These are phyloP conservation scores for Trimorus sp. DNA, from an alignment of 2,888 invertebrate species.

Conservation along the genomic window DNA sequence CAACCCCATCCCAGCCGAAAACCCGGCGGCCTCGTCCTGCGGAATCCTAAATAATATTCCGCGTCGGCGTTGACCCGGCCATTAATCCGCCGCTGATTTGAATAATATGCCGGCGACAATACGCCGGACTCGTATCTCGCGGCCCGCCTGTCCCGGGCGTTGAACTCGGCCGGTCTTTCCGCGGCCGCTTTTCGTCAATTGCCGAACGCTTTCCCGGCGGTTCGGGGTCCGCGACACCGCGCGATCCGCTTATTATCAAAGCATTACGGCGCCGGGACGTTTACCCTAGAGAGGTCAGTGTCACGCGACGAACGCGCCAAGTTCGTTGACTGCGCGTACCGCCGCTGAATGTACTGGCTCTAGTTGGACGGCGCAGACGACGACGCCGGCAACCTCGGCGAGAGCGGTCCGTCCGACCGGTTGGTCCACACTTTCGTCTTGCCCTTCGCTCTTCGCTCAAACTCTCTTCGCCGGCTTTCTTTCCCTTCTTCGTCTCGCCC, in stretches of 20 bases:
- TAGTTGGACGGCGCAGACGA: slow-evolving; percentile 67
- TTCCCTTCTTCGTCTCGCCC: slow-evolving; percentile 38
- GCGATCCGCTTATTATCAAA: slow-evolving; percentile 37
- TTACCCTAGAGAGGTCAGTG: slow-evolving; percentile 77
- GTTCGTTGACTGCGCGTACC: slow-evolving; percentile 74
- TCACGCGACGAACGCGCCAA: slow-evolving; percentile 73
- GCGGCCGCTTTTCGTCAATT: slow-evolving; percentile 49
- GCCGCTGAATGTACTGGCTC: slow-evolving; percentile 57
- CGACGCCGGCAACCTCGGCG: slow-evolving; percentile 47
- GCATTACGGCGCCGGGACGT: slow-evolving; percentile 70
- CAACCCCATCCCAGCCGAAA: too few species aligned
- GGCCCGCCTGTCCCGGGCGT: slow-evolving; percentile 28
- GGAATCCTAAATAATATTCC: too few species aligned
- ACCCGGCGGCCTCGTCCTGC: too few species aligned
- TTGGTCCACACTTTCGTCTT: slow-evolving; percentile 75
- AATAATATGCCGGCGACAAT: slow-evolving; percentile 39
- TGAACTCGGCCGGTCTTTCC: slow-evolving; percentile 50
- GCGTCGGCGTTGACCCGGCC: slow-evolving; percentile 9
- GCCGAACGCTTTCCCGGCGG: slow-evolving; percentile 29
- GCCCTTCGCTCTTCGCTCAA: slow-evolving; percentile 68
- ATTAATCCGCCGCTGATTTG: slow-evolving; percentile 31
- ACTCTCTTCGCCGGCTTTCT: slow-evolving; percentile 47
- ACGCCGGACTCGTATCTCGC: slow-evolving; percentile 20
- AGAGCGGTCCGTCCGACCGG: slow-evolving; percentile 70
- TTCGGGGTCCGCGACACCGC: slow-evolving; percentile 33